Evolutionary conservation across 2,113 vertebrate genomes (phyloP).

Genomic region (Lucifuga dentata): DNA sequence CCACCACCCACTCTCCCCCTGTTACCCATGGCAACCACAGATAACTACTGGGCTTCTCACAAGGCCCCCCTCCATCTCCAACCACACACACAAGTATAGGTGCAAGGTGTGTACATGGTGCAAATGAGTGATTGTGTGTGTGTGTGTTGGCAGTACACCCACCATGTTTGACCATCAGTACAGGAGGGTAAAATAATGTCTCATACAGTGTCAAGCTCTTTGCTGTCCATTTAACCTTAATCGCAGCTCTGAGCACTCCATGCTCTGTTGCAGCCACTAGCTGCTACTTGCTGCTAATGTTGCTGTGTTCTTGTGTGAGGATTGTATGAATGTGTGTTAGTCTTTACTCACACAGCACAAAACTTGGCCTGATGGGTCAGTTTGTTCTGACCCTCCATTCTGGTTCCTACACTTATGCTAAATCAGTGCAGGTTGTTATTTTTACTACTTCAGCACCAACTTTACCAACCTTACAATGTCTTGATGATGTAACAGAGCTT

Average conservation of each 20-base stretch:
- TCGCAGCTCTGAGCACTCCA: constrained; percentile 36
- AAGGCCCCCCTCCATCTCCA: constrained; percentile 24
- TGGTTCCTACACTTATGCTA: no score
- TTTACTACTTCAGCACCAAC: not conserved
- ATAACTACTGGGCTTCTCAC: constrained; percentile 57
- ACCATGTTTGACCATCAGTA: constrained; percentile 44
- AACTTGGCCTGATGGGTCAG: no score
- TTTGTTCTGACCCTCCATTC: no score
- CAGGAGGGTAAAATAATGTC: constrained; percentile 59
- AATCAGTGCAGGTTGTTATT: no score
- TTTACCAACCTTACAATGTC: not conserved
- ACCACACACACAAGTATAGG: constrained; percentile 17
- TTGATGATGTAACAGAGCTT: not conserved
- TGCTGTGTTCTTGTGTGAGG: constrained; percentile 13
- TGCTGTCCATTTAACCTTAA: constrained; percentile 68
- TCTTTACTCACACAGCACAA: no score
- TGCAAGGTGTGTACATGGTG: constrained; percentile 1
- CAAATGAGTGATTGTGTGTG: constrained; percentile 18
- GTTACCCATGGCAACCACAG: constrained; percentile 78
- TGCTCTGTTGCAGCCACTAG: not conserved
- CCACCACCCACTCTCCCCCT: constrained; percentile 27
- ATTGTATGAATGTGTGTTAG: not conserved
- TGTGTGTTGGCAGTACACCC: not conserved
- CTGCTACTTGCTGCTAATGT: constrained; percentile 38
- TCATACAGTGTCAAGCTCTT: constrained; percentile 59